Evolutionary conservation across 2,113 vertebrate genomes (phyloP), one percentile per base, ranked within the genome.

Genomic region (Reinhardtius hippoglossoides): DNA sequence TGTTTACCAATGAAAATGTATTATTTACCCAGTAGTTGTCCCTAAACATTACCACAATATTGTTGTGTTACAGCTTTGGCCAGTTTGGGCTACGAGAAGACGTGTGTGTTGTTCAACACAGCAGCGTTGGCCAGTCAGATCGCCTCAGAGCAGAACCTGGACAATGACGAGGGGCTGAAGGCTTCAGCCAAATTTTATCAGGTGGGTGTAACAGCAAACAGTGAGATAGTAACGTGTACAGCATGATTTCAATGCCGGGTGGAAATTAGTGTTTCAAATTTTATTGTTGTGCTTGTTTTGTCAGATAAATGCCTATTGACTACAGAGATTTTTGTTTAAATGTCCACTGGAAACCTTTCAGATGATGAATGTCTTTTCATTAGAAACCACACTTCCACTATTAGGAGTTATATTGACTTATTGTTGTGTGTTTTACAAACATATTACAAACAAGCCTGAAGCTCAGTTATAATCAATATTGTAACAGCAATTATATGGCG

Each of bases 81-180:
- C 68, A 97, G 97, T 92, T 79, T 99, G 94, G 97, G 98, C 16
- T 99, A 99, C 86, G 98, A 99, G 93, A 99, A 99, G 94, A 99
- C 94, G 0, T 99, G 98, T 56, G 97, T 99, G 80, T 86, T 99
- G 90, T 99, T 99, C 92, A 99, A 99, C 73, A 95, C 95, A 61
- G 98, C 96, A 31, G 97, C 98, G 0, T 23, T 99, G 91, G 97
- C 97, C 77, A 99, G 98, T 91, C 98, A 99, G 93, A 99, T 99
- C 16, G 98, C 97, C 78, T 94, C 96, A 6, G 98, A 99, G 71
- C 98, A 99, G 93, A 99, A 98, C 89, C 95, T 99, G 83, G 98
- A 99, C 82, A 99, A 95, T 0, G 97, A 99, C 37, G 98, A 99
- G 85, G 97, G 98, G 46, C 86, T 99, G 77, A 99, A 97, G 93